Evolutionary conservation across 1,140 invertebrate species (phyloP), one percentile per base, ranked within the genome.

Genomic region (Solenopsis invicta): DNA sequence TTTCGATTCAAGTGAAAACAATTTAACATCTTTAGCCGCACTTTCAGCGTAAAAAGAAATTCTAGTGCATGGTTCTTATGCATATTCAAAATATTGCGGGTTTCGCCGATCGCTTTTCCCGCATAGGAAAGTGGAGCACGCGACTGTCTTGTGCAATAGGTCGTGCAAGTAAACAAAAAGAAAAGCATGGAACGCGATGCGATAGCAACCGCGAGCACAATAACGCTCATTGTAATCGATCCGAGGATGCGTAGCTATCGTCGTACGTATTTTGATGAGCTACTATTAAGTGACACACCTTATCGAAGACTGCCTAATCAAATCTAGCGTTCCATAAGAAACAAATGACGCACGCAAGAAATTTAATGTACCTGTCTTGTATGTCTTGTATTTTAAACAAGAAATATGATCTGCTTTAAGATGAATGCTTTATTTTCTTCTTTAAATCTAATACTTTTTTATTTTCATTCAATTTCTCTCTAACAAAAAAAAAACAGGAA

Each of bases 171-270:
- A 56, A 81, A 71, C 21, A 21, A 67, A 69, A 69, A 18, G 45
- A 71, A 81, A 29, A 29, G 13, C 5, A 34, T 66, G 37, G 45
- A 24, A 78, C 50, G 16, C 16, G 18, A 3, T 50, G n/a, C 29
- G 81, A 85, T 85, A 76, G 41, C n/a, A 29, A 24, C 52, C 50
- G 69, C 69, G 41, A 75, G 24, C 13, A 77, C 41, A 85, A 85
- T 62, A 76, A 85, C 24, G n/a, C 45, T 18, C 74, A 85, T 77
- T 62, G 56, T 62, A n/a, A 77, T 85, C n/a, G 61, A 77, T 85
- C 56, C 24, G 41, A 29, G 37, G 24, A 85, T 41, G 56, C 56
- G 10, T 21, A 1, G 54, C 21, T 76, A 71, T 80, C 64, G 4
- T 29, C 4, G 37, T 50, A 41, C 18, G 16, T 41, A n/a, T 9